Base-by-base conservation (phyloP, 2,797 vertebrate genomes). In the Moxostoma hubbsi region DNA sequence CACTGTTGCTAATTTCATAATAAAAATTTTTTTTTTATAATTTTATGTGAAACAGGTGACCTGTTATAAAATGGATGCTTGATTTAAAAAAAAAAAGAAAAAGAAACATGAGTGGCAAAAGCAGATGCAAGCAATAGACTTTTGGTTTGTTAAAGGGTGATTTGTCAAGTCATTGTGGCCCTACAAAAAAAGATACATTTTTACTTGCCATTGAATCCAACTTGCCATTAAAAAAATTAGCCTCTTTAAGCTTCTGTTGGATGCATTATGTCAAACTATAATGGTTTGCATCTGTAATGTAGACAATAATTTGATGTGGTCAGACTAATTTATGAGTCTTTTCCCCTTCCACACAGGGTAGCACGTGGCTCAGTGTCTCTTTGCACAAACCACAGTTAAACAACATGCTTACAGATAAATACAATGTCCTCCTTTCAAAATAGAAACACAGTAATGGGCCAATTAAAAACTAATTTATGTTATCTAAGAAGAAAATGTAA, bases 251-350 rank as follows among this genome's bases (percentile, higher is more conserved):
- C 24, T 24, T 24, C 24, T 24, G 24, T 24, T 64, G 6, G 59
- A 49, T 24, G 7, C 45, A 36, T 54, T 53, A 69, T 63, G 49
- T 18, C 51, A 43, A 66, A 43, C 53, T 53, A 59, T 16, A 59
- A 75, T 49, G 49, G 51, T 10, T 70, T 74, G 49, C 69, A 54
- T 55, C 49, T 55, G 43, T 53, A 70, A 66, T 73, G 45, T 18
- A 46, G 10, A 64, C 5, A n/a, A 75, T 65, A 61, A 65, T 55
- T 24, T 5, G 12, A 64, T 43, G 6, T 5, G 64, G 9, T 49
- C 63, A 49, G 49, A 11, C 7, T 67, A 6, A 50, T 69, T 62
- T 15, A 13, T 5, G 7, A 9, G 15, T n/a, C 18, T 15, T 58
- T 58, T 45, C 10, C 9, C 43, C 5, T 70, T 36, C 51, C 24